Percentiles rank a stretch among this genome's conserved stretches.
phyloP scores from a whole-genome alignment of 2,797 vertebrate species.

The Tauraco hartlaubi region DNA sequence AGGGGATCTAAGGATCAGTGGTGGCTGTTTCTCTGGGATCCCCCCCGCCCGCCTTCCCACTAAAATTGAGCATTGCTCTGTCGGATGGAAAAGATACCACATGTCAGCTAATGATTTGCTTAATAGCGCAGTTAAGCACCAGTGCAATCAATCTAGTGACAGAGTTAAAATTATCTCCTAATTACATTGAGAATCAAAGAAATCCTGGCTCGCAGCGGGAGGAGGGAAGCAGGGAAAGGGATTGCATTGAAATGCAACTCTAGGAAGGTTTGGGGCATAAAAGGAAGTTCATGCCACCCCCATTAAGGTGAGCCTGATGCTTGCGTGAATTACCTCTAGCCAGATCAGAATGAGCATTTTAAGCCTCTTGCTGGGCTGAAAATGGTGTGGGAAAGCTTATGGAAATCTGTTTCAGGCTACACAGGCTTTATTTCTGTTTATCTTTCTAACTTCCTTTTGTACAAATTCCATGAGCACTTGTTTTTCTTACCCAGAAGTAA shows the following conservation, averaged over 20 bases:
- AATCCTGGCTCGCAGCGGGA: not conserved
- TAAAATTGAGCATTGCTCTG: not conserved
- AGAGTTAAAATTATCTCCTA: constrained; percentile 53
- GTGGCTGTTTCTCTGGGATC: not conserved
- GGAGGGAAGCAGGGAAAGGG: not conserved
- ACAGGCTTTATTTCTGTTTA: not conserved
- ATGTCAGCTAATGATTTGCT: not conserved
- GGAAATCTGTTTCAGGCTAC: not conserved
- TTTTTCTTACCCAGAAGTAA: not conserved
- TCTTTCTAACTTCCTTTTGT: not conserved
- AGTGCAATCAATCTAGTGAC: constrained; percentile 18
- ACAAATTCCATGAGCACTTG: accelerated
- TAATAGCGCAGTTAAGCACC: not conserved
- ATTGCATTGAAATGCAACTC: not conserved
- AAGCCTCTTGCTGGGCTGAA: constrained; percentile 12
- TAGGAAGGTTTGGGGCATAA: not conserved
- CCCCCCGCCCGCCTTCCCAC: too few relatives aligned
- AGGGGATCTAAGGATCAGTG: not conserved
- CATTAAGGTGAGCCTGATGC: not conserved
- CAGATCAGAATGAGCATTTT: not conserved
- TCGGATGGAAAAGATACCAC: not conserved
- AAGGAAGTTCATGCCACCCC: not conserved
- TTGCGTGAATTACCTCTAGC: not conserved
- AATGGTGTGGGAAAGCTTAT: not conserved
- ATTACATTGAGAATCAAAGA: constrained; percentile 7